Evolutionary conservation across 2,797 vertebrate species (phyloP), one percentile per base, ranked within the genome.

Genomic region (Synaphobranchus kaupii): DNA sequence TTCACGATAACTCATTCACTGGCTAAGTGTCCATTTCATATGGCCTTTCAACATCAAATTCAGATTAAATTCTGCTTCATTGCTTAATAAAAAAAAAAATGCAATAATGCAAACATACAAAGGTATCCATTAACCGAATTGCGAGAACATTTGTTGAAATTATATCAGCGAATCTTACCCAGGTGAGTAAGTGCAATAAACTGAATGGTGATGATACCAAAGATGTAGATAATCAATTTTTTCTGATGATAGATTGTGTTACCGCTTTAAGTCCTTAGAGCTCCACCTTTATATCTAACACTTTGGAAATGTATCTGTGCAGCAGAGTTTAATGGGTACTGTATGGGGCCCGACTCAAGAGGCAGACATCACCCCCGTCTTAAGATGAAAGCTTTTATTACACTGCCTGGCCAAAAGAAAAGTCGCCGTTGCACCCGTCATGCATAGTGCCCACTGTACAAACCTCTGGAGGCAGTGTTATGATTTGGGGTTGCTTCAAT

Each of bases 1-100:
- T 90, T 93, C 90, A 92, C 84, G 84, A 85, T 82, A 66, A n/a
- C 88, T 81, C 12, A 5, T 88, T 39, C 56, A 34, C 84, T 66
- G 17, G 9, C 39, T n/a, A 66, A 28, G 52, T 63, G 83, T 20
- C 39, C 50, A 44, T 54, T 25, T 2, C 44, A 48, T 39, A 81
- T 25, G 13, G 13, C 58, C 58, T 60, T 15, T 76, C 34, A 44
- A 73, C 8, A 20, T 44, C 71, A 17, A 73, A 8, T 44, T 44
- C 71, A 17, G 31, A 39, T 76, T 76, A 12, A 76, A 15, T 34
- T 76, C 31, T 76, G 71, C 31, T 76, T 4, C 63, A 17, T 76
- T 17, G 39, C 0, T 76, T 20, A 3, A 4, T 76, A 6, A 44
- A 10, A 31, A 68, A 28, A 31, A 28, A 76, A 15, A 13, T 44